phyloP scores from a whole-genome alignment of 1,140 invertebrate species.

The Drosophila santomea region DNA sequence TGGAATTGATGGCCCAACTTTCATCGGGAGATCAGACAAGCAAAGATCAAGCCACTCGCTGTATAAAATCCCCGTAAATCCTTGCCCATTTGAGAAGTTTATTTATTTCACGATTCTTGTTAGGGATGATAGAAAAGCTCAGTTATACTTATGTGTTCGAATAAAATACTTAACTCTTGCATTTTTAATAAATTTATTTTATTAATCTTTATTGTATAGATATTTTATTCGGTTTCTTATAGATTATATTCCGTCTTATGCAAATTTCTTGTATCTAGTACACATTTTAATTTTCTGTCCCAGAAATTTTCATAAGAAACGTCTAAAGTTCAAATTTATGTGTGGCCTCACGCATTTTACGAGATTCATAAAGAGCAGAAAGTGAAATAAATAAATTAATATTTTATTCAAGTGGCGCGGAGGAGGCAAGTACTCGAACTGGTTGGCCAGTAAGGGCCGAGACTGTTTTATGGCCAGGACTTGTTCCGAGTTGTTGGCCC shows the following conservation, averaged over 20 bases:
- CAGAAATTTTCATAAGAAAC: constrained; percentile 17
- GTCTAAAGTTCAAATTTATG: constrained; percentile 65
- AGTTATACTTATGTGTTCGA: too few species aligned
- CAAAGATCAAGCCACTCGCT: constrained; percentile 15
- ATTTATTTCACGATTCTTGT: constrained; percentile 2
- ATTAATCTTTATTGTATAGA: too few species aligned
- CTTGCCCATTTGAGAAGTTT: neutral
- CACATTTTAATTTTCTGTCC: neutral
- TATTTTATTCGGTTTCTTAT: too few species aligned
- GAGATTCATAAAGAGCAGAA: constrained; percentile 50
- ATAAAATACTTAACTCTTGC: too few species aligned
- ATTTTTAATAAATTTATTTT: too few species aligned
- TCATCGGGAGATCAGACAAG: constrained; percentile 12
- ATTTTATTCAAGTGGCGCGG: constrained; percentile 56
- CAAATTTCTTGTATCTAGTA: too few species aligned
- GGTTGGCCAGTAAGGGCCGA: neutral
- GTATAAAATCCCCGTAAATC: neutral
- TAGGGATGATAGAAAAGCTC: too few species aligned
- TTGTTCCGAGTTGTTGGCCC: constrained; percentile 33
- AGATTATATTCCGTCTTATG: too few species aligned
- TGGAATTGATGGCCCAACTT: constrained; percentile 37
- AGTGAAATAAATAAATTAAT: constrained; percentile 67
- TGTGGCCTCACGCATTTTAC: constrained; percentile 50
- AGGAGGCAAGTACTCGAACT: neutral
- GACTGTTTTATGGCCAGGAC: constrained; percentile 64